Conservation (phyloP, 2,113 vertebrate species). For the Ceyx cyanopectus region DNA sequence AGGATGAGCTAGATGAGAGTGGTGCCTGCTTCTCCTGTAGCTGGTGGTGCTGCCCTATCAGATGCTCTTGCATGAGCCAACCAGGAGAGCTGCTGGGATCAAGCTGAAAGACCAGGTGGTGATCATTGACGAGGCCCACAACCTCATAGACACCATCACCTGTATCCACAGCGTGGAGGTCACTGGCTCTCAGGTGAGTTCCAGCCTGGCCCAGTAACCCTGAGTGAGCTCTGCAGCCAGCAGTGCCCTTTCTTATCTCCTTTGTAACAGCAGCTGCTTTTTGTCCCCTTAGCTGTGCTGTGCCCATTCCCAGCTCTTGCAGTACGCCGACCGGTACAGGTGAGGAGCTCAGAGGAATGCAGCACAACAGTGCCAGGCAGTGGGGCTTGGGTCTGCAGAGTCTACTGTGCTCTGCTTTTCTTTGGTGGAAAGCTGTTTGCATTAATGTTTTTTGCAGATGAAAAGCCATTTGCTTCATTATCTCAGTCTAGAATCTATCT, state of each 20-base stretch:
- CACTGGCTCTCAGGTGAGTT: slow-evolving; percentile 89
- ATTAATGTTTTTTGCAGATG: neutral
- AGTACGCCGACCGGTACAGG: slow-evolving; percentile 93
- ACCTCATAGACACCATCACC: slow-evolving; percentile 93
- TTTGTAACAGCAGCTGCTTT: neutral
- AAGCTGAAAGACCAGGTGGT: slow-evolving; percentile 92
- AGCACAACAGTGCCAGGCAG: neutral
- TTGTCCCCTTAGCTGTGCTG: slow-evolving; percentile 84
- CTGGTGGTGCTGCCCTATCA: slow-evolving; percentile 97
- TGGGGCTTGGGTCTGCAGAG: neutral
- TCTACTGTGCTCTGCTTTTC: slow-evolving; percentile 1
- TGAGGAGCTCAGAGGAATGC: slow-evolving; percentile 53
- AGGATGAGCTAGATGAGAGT: neutral
- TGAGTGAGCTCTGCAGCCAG: neutral
- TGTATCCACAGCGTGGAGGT: slow-evolving; percentile 89
- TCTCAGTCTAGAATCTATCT: neutral
- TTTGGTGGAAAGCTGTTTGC: neutral
- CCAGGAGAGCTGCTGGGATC: slow-evolving; percentile 88
- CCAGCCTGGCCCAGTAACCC: neutral
- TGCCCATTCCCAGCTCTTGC: slow-evolving; percentile 90
- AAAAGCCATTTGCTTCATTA: slow-evolving; percentile 10
- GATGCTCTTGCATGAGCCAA: slow-evolving; percentile 90
- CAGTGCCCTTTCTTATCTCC: neutral
- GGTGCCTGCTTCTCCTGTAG: slow-evolving; percentile 68
- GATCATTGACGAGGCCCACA: slow-evolving; percentile 97